These are phyloP conservation scores for Xestia ashworthii DNA, from an alignment of 2,888 invertebrate genomes.

Conservation along the genomic window DNA sequence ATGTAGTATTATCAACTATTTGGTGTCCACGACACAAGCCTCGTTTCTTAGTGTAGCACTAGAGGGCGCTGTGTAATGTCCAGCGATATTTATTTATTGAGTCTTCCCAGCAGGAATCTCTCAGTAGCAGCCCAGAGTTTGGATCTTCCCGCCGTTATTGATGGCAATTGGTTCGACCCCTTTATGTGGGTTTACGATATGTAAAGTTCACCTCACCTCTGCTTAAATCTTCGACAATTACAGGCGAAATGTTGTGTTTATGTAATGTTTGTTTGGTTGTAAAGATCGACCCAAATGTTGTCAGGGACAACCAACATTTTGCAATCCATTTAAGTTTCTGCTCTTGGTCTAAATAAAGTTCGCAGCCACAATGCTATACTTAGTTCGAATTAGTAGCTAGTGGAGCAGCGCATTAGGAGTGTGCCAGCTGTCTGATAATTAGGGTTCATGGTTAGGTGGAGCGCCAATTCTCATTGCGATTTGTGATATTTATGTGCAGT, in stretches of 20 bases:
- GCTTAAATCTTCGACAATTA: no score
- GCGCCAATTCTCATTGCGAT: constrained; percentile 8
- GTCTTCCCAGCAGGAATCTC: neutral
- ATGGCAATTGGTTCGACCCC: neutral
- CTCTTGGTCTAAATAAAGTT: constrained; percentile 7
- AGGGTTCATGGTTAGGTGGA: neutral
- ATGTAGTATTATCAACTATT: no score
- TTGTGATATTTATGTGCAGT: neutral
- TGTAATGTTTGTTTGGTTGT: neutral
- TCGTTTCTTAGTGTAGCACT: no score
- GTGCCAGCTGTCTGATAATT: constrained; percentile 27
- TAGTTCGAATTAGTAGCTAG: constrained; percentile 20
- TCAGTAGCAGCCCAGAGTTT: neutral
- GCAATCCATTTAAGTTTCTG: neutral
- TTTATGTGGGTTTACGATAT: no score
- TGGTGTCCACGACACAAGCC: no score
- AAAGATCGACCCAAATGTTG: neutral
- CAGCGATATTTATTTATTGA: no score
- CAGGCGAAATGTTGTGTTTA: no score
- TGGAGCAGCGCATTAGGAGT: constrained; percentile 13
- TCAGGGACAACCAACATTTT: constrained; percentile 6
- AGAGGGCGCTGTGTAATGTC: no score
- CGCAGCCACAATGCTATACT: neutral
- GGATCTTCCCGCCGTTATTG: neutral
- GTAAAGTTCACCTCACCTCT: no score